Evolutionary conservation across 2,113 vertebrate species (phyloP), one percentile per base, ranked within the genome.

Genomic region (Sprattus sprattus): DNA sequence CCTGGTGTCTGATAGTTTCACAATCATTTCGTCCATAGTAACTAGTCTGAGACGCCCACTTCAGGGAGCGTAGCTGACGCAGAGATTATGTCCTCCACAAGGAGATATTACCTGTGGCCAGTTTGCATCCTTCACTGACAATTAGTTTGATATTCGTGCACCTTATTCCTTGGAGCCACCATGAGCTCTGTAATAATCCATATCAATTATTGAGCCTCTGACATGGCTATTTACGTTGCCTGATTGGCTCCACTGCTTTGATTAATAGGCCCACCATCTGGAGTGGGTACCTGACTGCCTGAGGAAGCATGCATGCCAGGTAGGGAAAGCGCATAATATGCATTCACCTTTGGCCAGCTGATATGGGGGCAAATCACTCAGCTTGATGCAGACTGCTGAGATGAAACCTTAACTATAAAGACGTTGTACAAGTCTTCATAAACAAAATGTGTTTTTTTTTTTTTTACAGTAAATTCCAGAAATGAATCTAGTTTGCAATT

Each of bases 181-280:
- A 49, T 84, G 44, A 83, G 57, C 67, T 82, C 91, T 89, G 49
- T 89, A 89, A 86, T 91, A 86, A 92, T 93, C 87, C 86, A 87
- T 91, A 89, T 91, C 83, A 90, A 90, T 92, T 91, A 91, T 83
- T 89, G 87, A 83, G 80, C 57, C 84, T 89, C 85, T 89, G 87
- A 91, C 89, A 87, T 18, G 85, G 86, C 80, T 84, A 87, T 91
- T 89, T 91, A 89, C 87, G 84, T 91, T 89, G 85, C 88, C 86
- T 89, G 52, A 44, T 46, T 84, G 50, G 81, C 86, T 92, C 47
- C 46, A 45, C 57, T 46, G 85, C 45, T 81, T 78, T 25, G 22
- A 60, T 89, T 92, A 88, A 92, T 89, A 46, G 88, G 84, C 67
- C 39, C 50, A 78, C 90, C 91, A 89, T 92, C 87, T 93, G 91